These are phyloP conservation scores for Aradophagus sp. DNA, from an alignment of 1,140 invertebrate genomes.

Conservation along the genomic window DNA sequence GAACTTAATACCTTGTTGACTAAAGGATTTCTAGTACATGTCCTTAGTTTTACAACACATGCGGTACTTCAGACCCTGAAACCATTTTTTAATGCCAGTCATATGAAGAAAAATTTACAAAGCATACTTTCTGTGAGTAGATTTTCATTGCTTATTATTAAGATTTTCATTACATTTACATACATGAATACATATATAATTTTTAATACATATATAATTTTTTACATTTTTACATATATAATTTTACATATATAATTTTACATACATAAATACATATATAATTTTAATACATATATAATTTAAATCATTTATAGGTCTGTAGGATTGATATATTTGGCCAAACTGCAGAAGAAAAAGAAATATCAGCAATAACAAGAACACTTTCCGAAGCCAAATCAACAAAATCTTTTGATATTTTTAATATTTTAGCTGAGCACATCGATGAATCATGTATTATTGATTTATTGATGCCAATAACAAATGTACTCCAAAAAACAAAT, in stretches of 20 bases:
- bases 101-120: constrained; percentile 86
- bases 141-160: constrained; percentile 5
- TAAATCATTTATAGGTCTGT: constrained; percentile 78
- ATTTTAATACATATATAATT: not conserved
- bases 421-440: constrained; percentile 87
- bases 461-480: constrained; percentile 88
- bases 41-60: constrained; percentile 92
- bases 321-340: constrained; percentile 91
- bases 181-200: no score
- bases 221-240: no score
- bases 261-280: no score
- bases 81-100: constrained; percentile 78
- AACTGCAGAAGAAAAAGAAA: constrained; percentile 93
- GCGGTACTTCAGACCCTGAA: constrained; percentile 84
- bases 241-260: no score
- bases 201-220: no score
- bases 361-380: constrained; percentile 87
- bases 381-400: constrained; percentile 85
- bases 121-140: constrained; percentile 84
- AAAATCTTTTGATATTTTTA: constrained; percentile 92
- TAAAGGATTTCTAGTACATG: constrained; percentile 94
- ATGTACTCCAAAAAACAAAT: constrained; percentile 83
- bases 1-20: constrained; percentile 89
- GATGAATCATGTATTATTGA: constrained; percentile 84
- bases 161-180: no score